phyloP scores from a whole-genome alignment of 2,888 invertebrate species.

The Syrista parreyssii region DNA sequence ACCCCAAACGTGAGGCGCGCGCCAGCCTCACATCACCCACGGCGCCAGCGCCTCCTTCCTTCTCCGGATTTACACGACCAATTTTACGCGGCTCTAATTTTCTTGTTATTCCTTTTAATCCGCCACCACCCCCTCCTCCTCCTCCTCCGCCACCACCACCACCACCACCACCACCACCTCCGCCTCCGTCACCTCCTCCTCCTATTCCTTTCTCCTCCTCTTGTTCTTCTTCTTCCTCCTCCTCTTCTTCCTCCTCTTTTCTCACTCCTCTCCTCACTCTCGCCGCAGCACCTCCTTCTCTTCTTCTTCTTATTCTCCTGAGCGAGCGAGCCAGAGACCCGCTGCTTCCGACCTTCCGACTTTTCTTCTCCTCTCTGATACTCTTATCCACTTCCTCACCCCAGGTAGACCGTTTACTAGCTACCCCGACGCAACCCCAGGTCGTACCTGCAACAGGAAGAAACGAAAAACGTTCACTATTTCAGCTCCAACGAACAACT shows the following conservation, averaged over 20 bases:
- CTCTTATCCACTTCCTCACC: slow-evolving; percentile 35
- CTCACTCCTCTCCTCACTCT: slow-evolving; percentile 14
- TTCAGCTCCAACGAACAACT: too few species aligned
- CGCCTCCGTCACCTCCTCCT: slow-evolving; percentile 24
- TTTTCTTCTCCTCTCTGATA: slow-evolving; percentile 4
- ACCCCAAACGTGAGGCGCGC: slow-evolving; percentile 65
- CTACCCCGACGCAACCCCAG: slow-evolving; percentile 63
- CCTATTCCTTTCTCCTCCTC: slow-evolving; percentile 29
- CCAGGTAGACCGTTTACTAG: slow-evolving; percentile 50
- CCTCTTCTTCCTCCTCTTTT: slow-evolving; percentile 24
- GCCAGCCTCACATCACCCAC: slow-evolving; percentile 65
- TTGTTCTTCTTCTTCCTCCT: slow-evolving; percentile 1
- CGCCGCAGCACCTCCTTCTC: slow-evolving; percentile 12
- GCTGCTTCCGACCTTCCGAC: slow-evolving; percentile 4
- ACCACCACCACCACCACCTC: slow-evolving; percentile 13
- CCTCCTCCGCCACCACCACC: slow-evolving; percentile 19
- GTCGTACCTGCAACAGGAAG: slow-evolving; percentile 57
- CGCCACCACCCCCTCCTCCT: slow-evolving; percentile 34
- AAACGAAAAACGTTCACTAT: too few species aligned
- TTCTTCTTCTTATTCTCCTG: slow-evolving; percentile 3
- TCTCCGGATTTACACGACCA: slow-evolving; percentile 44
- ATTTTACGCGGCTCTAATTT: too few species aligned
- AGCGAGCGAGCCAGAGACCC: background rate
- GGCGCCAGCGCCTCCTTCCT: slow-evolving; percentile 51
- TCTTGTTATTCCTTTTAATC: slow-evolving; percentile 26